phyloP scores from a whole-genome alignment of 1,140 invertebrate species.

The Pemphigus obesinymphae region DNA sequence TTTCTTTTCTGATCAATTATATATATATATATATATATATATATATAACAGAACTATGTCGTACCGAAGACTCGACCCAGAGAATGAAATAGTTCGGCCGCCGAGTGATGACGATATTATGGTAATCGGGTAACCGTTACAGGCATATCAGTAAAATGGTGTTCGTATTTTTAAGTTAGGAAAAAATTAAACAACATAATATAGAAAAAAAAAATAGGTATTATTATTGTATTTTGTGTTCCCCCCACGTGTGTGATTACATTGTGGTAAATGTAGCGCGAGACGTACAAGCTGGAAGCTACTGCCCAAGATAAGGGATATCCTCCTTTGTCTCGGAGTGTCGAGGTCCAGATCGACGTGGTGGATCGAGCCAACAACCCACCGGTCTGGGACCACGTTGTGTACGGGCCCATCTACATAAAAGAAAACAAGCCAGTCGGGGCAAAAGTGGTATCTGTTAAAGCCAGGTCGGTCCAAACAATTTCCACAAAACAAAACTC shows the following conservation, averaged over 20 bases:
- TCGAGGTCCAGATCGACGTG: constrained; percentile 95
- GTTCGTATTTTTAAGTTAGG: background rate
- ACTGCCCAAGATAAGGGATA: constrained; percentile 94
- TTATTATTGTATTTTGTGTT: constrained; percentile 19
- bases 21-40: too few species aligned
- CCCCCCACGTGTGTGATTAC: background rate
- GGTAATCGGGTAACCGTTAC: too few species aligned
- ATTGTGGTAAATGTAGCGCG: constrained; percentile 64
- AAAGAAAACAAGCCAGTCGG: constrained; percentile 94
- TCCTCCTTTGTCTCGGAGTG: constrained; percentile 84
- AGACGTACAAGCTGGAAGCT: constrained; percentile 94
- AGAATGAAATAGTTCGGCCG: too few species aligned
- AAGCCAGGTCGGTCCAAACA: constrained; percentile 82
- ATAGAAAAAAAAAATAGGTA: background rate
- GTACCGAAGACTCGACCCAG: too few species aligned
- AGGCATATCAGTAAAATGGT: too few species aligned
- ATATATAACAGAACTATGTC: background rate
- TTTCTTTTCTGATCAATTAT: too few species aligned
- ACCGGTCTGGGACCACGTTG: constrained; percentile 90
- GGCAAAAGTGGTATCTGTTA: constrained; percentile 92
- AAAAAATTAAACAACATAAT: too few species aligned
- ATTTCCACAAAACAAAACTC: constrained; percentile 2
- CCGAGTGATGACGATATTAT: too few species aligned
- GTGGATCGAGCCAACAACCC: constrained; percentile 95
- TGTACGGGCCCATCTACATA: constrained; percentile 93